phyloP scores from a whole-genome alignment of 2,113 vertebrate species.

The Antechinus stuartii region DNA sequence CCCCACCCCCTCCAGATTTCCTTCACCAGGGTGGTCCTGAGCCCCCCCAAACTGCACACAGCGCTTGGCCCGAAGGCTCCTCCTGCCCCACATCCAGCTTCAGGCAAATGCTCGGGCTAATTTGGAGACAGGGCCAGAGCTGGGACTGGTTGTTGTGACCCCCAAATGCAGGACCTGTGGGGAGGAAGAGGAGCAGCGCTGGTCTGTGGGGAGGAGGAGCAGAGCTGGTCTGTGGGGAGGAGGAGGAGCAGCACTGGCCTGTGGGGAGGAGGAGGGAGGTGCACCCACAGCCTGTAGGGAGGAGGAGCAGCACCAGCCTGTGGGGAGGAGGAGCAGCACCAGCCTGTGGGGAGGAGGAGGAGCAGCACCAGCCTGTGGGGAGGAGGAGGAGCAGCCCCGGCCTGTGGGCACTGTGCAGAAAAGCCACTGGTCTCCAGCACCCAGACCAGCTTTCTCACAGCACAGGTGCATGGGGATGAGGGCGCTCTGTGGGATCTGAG shows the following conservation, averaged over 20 bases:
- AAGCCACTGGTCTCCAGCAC: not conserved
- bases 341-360: too few species aligned
- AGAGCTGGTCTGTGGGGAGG: too few species aligned
- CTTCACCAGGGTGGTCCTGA: not conserved
- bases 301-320: too few species aligned
- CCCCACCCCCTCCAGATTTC: not conserved
- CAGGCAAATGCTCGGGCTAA: not conserved
- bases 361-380: too few species aligned
- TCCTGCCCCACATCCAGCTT: not conserved
- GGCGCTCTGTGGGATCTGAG: not conserved
- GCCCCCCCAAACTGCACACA: not conserved
- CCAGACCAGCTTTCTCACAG: not conserved
- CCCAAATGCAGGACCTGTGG: not conserved
- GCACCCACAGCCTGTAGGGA: too few species aligned
- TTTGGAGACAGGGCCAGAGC: not conserved
- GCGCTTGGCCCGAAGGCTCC: not conserved
- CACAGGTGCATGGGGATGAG: not conserved
- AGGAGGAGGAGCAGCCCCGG: too few species aligned
- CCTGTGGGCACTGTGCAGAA: too few species aligned
- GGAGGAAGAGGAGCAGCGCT: not conserved
- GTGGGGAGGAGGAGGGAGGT: too few species aligned
- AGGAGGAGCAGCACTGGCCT: too few species aligned
- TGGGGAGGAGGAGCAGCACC: too few species aligned
- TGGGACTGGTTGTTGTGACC: not conserved
- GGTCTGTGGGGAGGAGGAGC: too few species aligned